Base-by-base conservation (phyloP, 2,113 vertebrate species). In the Scortum barcoo region DNA sequence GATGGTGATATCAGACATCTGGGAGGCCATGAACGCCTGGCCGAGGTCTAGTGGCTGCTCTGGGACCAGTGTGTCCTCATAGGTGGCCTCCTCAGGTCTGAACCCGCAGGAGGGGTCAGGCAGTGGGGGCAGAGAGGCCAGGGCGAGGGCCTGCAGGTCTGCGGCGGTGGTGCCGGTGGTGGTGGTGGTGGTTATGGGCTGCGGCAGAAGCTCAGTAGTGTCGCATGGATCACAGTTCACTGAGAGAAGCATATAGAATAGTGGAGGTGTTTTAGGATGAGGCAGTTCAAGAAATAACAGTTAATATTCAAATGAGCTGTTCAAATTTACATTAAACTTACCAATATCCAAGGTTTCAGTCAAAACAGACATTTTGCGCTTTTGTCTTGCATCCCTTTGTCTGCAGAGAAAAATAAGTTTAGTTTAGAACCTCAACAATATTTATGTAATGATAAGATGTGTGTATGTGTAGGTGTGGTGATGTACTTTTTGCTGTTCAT, bases 401-500 rank as follows among this genome's bases (percentile, higher is more conserved):
- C 95, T 96, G 88, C 17, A 26, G 65, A 80, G 71, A 44, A 3
- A n/a, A n/a, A 36, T 56, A 1, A 51, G 1, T 0, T 36, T 36
- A 13, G 10, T 76, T 50, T 30, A 79, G 40, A 48, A 54, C 17
- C 5, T 51, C 12, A 20, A 73, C 11, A 44, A 33, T 3, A 51
- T 26, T 8, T 12, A 10, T 50, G 19, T 28, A 28, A 7, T 3
- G 0, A 36, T 36, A 10, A 48, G 17, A 50, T 28, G 14, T 65
- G 14, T 57, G n/a, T 42, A 24, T 70, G 66, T 46, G 38, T 30
- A 2, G 24, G 7, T 28, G 44, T 50, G 24, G 8, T 14, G 36
- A 76, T 63, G 89, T 93, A 96, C 95, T 88, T 95, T 88, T 95
- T 96, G 90, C 92, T 92, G 93, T 96, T 96, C 95, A 95, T 94